Conservation (phyloP, 2,888 invertebrate genomes). For the Acronicta aceris region DNA sequence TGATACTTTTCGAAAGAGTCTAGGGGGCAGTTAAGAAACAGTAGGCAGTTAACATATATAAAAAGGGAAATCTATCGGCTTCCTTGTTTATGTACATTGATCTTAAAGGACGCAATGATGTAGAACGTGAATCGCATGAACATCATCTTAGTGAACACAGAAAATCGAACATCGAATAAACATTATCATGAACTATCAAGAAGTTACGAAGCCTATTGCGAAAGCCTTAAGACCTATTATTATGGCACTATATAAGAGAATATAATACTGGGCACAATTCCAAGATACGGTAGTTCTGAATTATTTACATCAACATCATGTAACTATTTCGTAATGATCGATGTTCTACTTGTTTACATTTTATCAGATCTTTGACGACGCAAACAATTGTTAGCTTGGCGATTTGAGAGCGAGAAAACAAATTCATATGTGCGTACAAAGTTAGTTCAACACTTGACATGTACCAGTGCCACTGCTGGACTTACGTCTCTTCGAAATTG, state of each 20-base stretch:
- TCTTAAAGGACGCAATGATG: background rate
- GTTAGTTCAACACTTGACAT: too few relatives aligned
- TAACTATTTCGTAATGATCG: background rate
- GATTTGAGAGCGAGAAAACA: background rate
- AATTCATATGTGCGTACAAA: background rate
- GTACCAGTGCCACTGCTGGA: too few relatives aligned
- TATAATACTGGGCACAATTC: constrained; percentile 7
- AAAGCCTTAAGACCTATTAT: constrained; percentile 5
- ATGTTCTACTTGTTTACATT: background rate
- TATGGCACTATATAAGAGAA: constrained; percentile 1
- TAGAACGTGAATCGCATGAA: background rate
- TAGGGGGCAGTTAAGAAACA: too few relatives aligned
- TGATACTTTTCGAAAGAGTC: too few relatives aligned
- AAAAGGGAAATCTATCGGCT: too few relatives aligned
- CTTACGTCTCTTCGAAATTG: too few relatives aligned
- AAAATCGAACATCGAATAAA: background rate
- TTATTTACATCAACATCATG: background rate
- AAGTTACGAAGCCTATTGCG: background rate
- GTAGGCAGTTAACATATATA: background rate
- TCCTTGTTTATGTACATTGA: background rate
- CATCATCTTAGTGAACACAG: background rate
- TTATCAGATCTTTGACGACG: background rate
- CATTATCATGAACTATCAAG: background rate
- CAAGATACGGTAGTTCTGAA: constrained; percentile 2
- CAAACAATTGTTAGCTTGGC: background rate